These are phyloP conservation scores for Bos javanicus DNA, from an alignment of 2,113 vertebrate species.

Conservation along the genomic window DNA sequence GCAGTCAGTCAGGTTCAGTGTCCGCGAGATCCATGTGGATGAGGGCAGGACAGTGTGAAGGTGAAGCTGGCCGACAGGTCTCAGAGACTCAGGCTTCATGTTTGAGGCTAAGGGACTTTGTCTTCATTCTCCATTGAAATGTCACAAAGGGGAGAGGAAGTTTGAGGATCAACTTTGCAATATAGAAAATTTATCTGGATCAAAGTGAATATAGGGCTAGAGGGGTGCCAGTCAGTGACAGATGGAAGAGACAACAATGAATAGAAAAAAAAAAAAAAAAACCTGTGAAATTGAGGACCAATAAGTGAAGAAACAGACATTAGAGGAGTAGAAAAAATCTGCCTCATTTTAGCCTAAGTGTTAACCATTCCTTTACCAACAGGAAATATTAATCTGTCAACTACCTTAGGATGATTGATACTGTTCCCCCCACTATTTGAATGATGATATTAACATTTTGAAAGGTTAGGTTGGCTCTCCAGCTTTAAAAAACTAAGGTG, in stretches of 20 bases:
- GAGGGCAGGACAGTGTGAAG: not conserved
- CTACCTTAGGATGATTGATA: too few species aligned
- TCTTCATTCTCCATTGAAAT: not conserved
- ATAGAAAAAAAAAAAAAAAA: not conserved
- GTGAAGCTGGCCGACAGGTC: not conserved
- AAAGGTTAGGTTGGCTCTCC: not conserved
- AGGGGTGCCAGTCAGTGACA: not conserved
- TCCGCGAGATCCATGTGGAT: not conserved
- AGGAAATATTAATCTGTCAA: not conserved
- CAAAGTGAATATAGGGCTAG: not conserved
- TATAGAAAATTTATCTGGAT: not conserved
- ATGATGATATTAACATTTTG: too few species aligned
- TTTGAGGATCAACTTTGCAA: not conserved
- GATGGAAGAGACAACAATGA: not conserved
- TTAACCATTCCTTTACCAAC: not conserved
- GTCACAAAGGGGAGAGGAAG: not conserved
- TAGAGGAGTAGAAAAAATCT: accelerated
- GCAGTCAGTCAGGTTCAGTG: not conserved
- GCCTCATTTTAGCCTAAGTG: not conserved
- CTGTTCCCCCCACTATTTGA: too few species aligned
- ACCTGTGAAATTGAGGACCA: not conserved
- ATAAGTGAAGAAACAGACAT: not conserved
- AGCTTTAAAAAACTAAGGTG: not conserved
- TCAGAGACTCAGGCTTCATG: not conserved
- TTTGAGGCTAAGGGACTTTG: not conserved